Conservation (phyloP, 1,140 invertebrate species). For the Vollenhovia emeryi region DNA sequence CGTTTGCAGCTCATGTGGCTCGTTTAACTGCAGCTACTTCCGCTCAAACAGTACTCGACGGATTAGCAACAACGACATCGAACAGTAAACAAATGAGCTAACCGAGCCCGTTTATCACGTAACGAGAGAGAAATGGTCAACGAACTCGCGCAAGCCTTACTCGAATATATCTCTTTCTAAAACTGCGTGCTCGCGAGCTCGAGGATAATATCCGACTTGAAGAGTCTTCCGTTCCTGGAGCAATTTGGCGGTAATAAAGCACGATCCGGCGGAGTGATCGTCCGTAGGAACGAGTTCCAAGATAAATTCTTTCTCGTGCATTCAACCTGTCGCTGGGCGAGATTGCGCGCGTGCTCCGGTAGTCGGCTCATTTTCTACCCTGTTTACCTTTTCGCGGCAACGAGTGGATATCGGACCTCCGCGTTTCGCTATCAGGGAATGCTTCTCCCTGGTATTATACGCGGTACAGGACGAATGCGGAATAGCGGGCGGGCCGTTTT, state of each 20-base stretch:
- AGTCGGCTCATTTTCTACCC: slow-evolving; percentile 49
- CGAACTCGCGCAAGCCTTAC: not conserved
- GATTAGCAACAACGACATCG: not conserved
- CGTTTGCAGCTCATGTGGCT: not conserved
- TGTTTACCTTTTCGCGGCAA: slow-evolving; percentile 48
- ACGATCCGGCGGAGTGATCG: slow-evolving; percentile 48
- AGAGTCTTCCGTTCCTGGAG: slow-evolving; percentile 33
- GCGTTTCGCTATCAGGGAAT: slow-evolving; percentile 1
- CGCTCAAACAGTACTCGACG: not conserved
- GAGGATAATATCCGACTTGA: slow-evolving; percentile 29
- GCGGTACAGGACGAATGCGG: not conserved
- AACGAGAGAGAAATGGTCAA: not conserved
- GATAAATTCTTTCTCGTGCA: slow-evolving; percentile 59
- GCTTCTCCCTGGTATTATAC: slow-evolving; percentile 6
- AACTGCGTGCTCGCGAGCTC: not conserved
- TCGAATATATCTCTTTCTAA: not conserved
- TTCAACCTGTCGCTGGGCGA: slow-evolving; percentile 39
- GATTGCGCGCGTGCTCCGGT: slow-evolving; percentile 34
- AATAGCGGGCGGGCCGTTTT: slow-evolving; percentile 8
- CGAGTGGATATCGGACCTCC: slow-evolving; percentile 43
- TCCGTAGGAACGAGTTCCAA: slow-evolving; percentile 44
- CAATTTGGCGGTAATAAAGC: slow-evolving; percentile 44
- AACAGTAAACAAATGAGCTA: slow-evolving; percentile 16
- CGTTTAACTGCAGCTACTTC: not conserved
- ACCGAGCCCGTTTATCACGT: not conserved